A percentile compares a stretch with the other conserved stretches of the same genome.
phyloP scores from a whole-genome alignment of 2,797 vertebrate species.

The Gymnothorax javanicus region DNA sequence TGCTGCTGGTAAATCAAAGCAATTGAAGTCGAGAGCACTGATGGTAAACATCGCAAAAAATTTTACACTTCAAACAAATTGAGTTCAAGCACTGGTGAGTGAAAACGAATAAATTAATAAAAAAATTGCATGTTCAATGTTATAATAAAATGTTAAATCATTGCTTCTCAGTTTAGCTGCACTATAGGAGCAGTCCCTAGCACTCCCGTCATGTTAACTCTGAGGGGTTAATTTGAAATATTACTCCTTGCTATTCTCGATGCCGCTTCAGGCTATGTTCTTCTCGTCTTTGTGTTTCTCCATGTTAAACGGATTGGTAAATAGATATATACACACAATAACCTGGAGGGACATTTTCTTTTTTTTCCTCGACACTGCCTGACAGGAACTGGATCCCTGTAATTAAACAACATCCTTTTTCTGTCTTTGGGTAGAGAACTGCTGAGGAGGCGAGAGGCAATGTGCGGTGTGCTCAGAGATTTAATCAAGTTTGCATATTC shows the following conservation, averaged over 20 bases:
- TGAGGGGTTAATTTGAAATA: constrained; percentile 40
- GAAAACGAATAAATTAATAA: no score
- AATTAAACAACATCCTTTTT: constrained; percentile 50
- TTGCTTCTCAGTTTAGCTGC: background rate
- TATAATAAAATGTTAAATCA: no score
- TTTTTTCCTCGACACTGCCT: constrained; percentile 23
- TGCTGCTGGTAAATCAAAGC: no score
- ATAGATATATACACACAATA: constrained; percentile 35
- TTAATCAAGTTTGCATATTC: constrained; percentile 42
- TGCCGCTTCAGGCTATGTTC: constrained; percentile 31
- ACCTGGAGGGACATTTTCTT: constrained; percentile 40
- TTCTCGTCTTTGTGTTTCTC: constrained; percentile 16
- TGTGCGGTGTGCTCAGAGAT: constrained; percentile 1
- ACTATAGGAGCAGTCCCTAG: background rate
- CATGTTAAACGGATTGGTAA: constrained; percentile 44
- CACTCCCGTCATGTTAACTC: constrained; percentile 46
- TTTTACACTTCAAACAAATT: no score
- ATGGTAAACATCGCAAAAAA: no score
- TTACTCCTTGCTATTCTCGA: constrained; percentile 33
- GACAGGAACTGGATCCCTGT: constrained; percentile 44
- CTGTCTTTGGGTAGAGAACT: constrained; percentile 29
- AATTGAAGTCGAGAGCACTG: no score
- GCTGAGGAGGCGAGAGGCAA: constrained; percentile 36
- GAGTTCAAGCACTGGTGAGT: no score
- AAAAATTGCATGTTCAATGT: no score